A percentile compares a stretch with the other conserved stretches of the same genome.
These are phyloP conservation scores for Paramuricea clavata DNA, from an alignment of 92 coral and sea anemone genomes.

Conservation along the genomic window DNA sequence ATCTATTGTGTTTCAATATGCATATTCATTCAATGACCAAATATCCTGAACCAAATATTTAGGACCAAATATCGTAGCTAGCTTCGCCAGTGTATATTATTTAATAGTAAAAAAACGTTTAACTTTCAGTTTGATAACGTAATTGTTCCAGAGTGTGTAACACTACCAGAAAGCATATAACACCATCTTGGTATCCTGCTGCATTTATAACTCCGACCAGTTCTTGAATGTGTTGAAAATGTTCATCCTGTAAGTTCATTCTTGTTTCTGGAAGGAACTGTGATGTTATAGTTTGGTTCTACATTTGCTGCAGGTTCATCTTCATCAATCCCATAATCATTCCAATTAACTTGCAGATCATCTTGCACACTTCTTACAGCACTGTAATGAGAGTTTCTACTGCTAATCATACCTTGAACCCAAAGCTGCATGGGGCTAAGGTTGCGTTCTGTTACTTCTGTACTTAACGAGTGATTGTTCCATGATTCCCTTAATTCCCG, in stretches of 20 bases:
- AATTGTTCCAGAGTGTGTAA: slow-evolving; percentile 26
- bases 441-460: slow-evolving; percentile 2
- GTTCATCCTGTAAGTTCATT: slow-evolving; percentile 42
- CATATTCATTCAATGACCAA: background rate
- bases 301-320: slow-evolving; percentile 20
- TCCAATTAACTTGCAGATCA: slow-evolving; percentile 16
- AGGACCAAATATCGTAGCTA: background rate
- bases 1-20: background rate
- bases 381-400: background rate
- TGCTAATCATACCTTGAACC: slow-evolving; percentile 21
- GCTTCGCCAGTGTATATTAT: background rate
- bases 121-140: no score
- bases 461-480: slow-evolving; percentile 27
- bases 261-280: slow-evolving; percentile 44
- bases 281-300: slow-evolving; percentile 34
- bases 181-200: slow-evolving; percentile 53
- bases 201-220: slow-evolving; percentile 23
- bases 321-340: slow-evolving; percentile 37
- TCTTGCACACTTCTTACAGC: slow-evolving; percentile 18
- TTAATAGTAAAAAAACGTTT: background rate
- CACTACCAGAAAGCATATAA: slow-evolving; percentile 27
- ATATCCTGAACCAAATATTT: background rate
- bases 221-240: slow-evolving; percentile 41
- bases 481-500: background rate
- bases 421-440: slow-evolving; percentile 28